Evolutionary conservation across 1,140 invertebrate genomes (phyloP), one percentile per base, ranked within the genome.

Genomic region (Wasmannia auropunctata): DNA sequence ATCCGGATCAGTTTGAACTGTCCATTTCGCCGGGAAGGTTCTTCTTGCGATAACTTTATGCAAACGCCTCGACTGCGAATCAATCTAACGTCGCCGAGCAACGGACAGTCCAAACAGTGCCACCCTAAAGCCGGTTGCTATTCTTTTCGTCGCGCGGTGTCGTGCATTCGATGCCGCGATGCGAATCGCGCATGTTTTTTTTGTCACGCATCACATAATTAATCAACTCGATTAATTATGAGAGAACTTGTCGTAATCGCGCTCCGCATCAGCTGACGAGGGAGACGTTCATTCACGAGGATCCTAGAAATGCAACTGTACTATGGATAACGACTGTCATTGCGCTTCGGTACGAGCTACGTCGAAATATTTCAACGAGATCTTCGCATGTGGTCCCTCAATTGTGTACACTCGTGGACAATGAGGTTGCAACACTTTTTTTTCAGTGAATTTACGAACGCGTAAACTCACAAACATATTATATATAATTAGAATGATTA

Each of bases 21-120:
- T 79, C 40, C 8, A 34, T 65, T 65, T 49, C 7, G 40, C 4
- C 2, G 14, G 43, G 25, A 22, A 31, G 62, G 28, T 56, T 76
- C 51, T 58, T 56, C 22, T 34, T 14, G 62, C 8, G 51, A 62
- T 56, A 77, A 63, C 49, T 40, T 34, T 37, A n/a, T 54, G n/a
- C 31, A 28, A 37, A 46, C n/a, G 34, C 85, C 65, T 87, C 85
- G 87, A 91, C 87, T 90, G 88, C 88, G 85, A 94, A 95, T 94
- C 94, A 93, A 94, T 94, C 92, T 89, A 88, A 92, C 91, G 94
- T 94, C 93, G 88, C 91, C 93, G 83, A 93, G 94, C 86, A 93
- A 94, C 94, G 76, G 81, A 65, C 85, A 43, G 88, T 62, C 93
- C 93, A 95, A 95, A 95, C 94, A 95, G 84, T 72, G 54, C 19